Percentiles rank a stretch among this genome's conserved stretches.
Evolutionary conservation across 2,888 invertebrate species (phyloP).

Genomic region (Minunthozetes semirufus): DNA sequence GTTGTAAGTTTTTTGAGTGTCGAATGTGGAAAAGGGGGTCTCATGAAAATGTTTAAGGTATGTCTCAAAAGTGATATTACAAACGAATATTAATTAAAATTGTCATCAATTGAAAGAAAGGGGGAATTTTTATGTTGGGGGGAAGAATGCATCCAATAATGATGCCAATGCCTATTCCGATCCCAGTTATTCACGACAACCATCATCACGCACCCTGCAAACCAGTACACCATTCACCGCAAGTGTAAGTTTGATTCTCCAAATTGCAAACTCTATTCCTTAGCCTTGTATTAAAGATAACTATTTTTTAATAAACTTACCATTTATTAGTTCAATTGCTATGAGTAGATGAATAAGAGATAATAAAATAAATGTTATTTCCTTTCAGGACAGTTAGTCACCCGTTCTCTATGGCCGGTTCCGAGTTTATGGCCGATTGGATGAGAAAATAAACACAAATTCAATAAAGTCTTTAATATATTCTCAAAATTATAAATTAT

Average conservation of each 20-base stretch:
- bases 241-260: background rate
- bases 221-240: background rate
- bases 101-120: background rate
- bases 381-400: too few species aligned
- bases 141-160: background rate
- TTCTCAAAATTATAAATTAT: too few species aligned
- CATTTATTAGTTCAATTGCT: too few species aligned
- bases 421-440: too few species aligned
- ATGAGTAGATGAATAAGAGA: too few species aligned
- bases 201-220: background rate
- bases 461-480: background rate
- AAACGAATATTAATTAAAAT: too few species aligned
- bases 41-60: background rate
- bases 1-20: background rate
- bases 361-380: too few species aligned
- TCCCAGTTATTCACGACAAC: background rate
- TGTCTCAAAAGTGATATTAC: background rate
- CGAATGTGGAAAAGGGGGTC: background rate
- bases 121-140: background rate
- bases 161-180: background rate
- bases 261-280: background rate
- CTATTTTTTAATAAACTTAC: too few species aligned
- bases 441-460: background rate
- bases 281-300: too few species aligned
- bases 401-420: too few species aligned